phyloP scores from a whole-genome alignment of 2,888 invertebrate genomes.

The Strigamia maritima region DNA sequence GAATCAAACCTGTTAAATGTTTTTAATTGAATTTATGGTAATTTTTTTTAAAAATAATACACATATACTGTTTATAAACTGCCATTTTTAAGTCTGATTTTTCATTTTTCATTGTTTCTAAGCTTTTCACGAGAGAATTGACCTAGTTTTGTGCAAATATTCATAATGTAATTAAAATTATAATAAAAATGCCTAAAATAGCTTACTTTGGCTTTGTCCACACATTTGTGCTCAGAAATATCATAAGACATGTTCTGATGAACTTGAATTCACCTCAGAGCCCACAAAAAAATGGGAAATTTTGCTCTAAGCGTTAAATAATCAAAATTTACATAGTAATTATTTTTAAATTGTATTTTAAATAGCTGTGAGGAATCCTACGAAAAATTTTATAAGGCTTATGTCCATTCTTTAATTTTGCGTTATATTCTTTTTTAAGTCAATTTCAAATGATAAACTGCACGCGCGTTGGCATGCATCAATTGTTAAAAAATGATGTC shows the following conservation, averaged over 20 bases:
- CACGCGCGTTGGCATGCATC: not conserved
- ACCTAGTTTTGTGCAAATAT: not conserved
- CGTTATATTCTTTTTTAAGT: not conserved
- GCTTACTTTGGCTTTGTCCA: not conserved
- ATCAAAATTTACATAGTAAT: not conserved
- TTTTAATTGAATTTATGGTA: not conserved
- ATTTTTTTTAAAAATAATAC: not conserved
- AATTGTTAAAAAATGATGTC: not conserved
- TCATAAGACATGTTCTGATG: not conserved
- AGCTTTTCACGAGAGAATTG: not conserved
- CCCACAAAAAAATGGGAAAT: not conserved
- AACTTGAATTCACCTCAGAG: not conserved
- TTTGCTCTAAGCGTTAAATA: not conserved
- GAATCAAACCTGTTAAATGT: not conserved
- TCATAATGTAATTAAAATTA: not conserved
- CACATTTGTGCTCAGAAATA: not conserved
- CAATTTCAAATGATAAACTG: not conserved
- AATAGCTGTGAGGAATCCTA: not conserved
- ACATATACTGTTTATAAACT: not conserved
- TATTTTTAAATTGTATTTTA: no score
- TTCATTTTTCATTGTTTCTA: conserved; percentile 25
- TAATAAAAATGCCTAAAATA: not conserved
- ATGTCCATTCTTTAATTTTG: not conserved
- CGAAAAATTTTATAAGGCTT: not conserved
- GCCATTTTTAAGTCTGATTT: conserved; percentile 18